Conservation (phyloP, 1,140 invertebrate species). For the Babylonia areolata region DNA sequence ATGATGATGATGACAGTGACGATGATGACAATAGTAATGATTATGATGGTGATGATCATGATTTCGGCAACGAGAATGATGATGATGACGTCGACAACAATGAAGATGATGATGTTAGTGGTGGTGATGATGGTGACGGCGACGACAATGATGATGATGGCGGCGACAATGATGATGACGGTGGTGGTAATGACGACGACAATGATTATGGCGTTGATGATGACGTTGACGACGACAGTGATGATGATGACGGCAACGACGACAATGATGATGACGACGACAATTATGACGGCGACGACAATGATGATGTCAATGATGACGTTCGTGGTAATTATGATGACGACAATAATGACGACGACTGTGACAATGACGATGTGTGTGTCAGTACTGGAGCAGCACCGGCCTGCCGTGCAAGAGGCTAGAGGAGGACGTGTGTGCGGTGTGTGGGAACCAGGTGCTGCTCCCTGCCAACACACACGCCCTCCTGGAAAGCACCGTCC, state of each 20-base stretch:
- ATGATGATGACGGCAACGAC: slow-evolving; percentile 19
- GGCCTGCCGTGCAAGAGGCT: slow-evolving; percentile 95
- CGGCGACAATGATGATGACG: too few relatives aligned
- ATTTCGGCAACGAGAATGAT: too few relatives aligned
- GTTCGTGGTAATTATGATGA: too few relatives aligned
- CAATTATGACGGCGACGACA: too few relatives aligned
- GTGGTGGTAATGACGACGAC: too few relatives aligned
- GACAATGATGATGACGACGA: slow-evolving; percentile 12
- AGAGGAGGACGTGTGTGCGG: slow-evolving; percentile 94
- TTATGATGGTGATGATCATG: too few relatives aligned
- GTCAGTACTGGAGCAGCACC: slow-evolving; percentile 77
- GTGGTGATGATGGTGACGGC: slow-evolving; percentile 26
- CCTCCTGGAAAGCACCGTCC: slow-evolving; percentile 91
- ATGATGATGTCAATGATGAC: too few relatives aligned
- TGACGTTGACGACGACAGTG: slow-evolving; percentile 11
- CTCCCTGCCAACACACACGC: slow-evolving; percentile 75
- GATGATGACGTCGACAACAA: too few relatives aligned
- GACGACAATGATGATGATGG: neutral
- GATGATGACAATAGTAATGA: slow-evolving; percentile 31
- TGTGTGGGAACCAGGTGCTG: slow-evolving; percentile 87
- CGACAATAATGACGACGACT: too few relatives aligned
- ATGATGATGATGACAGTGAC: neutral
- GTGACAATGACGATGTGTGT: too few relatives aligned
- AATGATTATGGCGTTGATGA: too few relatives aligned
- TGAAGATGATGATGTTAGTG: too few relatives aligned